A percentile compares a stretch with the other conserved stretches of the same genome.
Evolutionary conservation across 2,888 invertebrate genomes (phyloP).

Genomic region (Drosophila mayaguana): DNA sequence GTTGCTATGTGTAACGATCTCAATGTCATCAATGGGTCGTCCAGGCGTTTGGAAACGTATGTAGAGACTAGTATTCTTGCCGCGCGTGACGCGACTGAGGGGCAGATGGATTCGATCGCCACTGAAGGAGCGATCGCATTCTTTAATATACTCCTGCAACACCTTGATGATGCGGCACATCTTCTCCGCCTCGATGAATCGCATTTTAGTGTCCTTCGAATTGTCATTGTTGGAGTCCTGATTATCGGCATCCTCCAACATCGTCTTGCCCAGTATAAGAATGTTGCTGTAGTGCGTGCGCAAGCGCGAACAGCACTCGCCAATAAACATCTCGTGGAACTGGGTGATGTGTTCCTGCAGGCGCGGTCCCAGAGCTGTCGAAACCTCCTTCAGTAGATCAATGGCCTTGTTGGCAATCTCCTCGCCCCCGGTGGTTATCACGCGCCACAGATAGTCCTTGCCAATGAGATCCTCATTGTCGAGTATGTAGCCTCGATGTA

Average conservation of each 20-base stretch:
- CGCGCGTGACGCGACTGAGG: constrained; percentile 93
- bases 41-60: constrained; percentile 95
- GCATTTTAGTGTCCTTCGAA: constrained; percentile 83
- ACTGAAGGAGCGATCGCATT: constrained; percentile 95
- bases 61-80: constrained; percentile 94
- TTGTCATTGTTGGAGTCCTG: constrained; percentile 73
- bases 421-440: constrained; percentile 95
- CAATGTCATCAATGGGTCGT: constrained; percentile 95
- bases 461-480: constrained; percentile 98
- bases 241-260: constrained; percentile 54
- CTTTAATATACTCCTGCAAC: constrained; percentile 96
- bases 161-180: constrained; percentile 98
- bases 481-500: constrained; percentile 93
- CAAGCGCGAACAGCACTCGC: constrained; percentile 95
- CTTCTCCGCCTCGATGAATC: constrained; percentile 89
- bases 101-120: constrained; percentile 96
- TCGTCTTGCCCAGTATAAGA: constrained; percentile 85
- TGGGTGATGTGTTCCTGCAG: constrained; percentile 91
- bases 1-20: constrained; percentile 96
- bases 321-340: constrained; percentile 96
- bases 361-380: constrained; percentile 95
- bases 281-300: constrained; percentile 95
- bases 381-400: constrained; percentile 95
- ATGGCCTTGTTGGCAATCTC: constrained; percentile 97
- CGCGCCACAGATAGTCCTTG: constrained; percentile 97